A percentile compares a stretch with the other conserved stretches of the same genome.
Evolutionary conservation across 64 coral and sea anemone species (phyloP).

Genomic region (Dendrophyllia cribrosa): DNA sequence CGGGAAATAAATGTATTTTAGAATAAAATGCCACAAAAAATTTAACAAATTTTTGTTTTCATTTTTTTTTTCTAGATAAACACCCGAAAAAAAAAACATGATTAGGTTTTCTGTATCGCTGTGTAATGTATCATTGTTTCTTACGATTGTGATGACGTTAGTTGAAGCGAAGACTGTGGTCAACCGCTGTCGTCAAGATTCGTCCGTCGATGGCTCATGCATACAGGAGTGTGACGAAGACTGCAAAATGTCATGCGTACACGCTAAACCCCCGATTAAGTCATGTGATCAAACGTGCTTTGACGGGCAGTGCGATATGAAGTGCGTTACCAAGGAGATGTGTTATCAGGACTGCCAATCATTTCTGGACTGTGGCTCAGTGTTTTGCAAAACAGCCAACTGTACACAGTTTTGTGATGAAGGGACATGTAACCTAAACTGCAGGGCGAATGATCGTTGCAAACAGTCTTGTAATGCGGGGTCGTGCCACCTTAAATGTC

Average conservation of each 20-base stretch:
- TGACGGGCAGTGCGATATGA: conserved; percentile 1
- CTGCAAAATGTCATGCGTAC: conserved; percentile 12
- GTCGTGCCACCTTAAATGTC: conserved; percentile 26
- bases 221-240: conserved; percentile 18
- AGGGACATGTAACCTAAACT: conserved; percentile 1
- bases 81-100: background rate
- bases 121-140: background rate
- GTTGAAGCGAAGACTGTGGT: background rate
- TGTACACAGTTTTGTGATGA: conserved; percentile 18
- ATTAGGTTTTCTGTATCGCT: background rate
- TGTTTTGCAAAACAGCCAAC: conserved; percentile 22
- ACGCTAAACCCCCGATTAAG: background rate
- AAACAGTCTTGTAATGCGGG: conserved; percentile 12
- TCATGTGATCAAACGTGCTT: conserved; percentile 18
- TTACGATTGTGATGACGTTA: background rate
- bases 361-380: background rate
- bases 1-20: too few relatives aligned
- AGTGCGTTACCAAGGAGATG: background rate
- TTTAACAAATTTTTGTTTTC: too few relatives aligned
- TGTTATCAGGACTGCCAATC: conserved; percentile 13
- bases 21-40: too few relatives aligned
- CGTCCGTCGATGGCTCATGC: background rate
- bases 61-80: background rate
- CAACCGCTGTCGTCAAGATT: background rate
- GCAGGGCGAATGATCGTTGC: background rate